Base-by-base conservation (phyloP, 2,113 vertebrate genomes). In the Machaerirhynchus nigripectus region DNA sequence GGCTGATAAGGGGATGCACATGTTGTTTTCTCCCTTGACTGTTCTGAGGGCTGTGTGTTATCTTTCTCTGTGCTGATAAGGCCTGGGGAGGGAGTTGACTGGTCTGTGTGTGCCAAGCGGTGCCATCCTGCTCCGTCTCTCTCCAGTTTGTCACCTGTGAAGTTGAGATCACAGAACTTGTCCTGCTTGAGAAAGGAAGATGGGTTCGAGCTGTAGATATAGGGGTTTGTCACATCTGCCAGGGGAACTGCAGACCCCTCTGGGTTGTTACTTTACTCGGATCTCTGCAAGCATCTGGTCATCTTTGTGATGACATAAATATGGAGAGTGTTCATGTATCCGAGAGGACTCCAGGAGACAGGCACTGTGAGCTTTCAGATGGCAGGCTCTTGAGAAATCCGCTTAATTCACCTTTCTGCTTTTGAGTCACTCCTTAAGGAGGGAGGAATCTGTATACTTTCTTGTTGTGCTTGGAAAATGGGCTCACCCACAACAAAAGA, bases 401-500 rank as follows among this genome's bases (percentile, higher is more conserved):
- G 0, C 82, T 78, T 73, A 73, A 80, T 80, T 95, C 63, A 90
- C 84, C 79, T 93, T 95, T 64, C 89, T 95, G 89, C 93, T 93
- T 77, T 39, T 20, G 55, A 80, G 59, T 77, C 35, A 0, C 33
- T 63, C 9, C 40, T 67, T 86, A 28, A 63, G 93, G 39, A 56
- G 18, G 21, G 46, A 81, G 70, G 33, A 74, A 90, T 88, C 64
- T 76, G 40, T 94, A 96, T 92, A 89, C 52, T 92, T 75, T 77
- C 57, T 71, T 86, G n/a, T 83, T 7, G 4, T 53, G 37, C 79
- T 96, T 77, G 73, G 90, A 80, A 93, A 88, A 91, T 0, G 42
- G 44, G 40, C 42, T 96, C 92, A 64, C 31, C 52, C 42, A 30
- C 80, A 68, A 82, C 93, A 95, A 94, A 97, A 97, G 87, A 55